Evolutionary conservation across 2,113 vertebrate genomes (phyloP).

Genomic region (Bufo gargarizans): DNA sequence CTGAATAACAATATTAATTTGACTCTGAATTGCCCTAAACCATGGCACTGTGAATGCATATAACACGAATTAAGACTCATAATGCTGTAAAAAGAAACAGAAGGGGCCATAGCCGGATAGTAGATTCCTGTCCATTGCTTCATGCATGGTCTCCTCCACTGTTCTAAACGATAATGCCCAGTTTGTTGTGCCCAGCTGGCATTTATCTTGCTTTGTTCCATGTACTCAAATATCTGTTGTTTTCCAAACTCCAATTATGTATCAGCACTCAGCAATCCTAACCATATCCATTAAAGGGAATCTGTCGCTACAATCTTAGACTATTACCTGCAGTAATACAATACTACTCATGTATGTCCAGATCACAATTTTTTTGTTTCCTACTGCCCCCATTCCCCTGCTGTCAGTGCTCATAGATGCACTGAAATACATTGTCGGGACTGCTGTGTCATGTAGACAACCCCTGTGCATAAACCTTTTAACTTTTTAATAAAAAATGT

Average conservation of each 20-base stretch:
- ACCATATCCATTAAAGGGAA: not conserved
- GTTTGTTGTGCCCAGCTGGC: not conserved
- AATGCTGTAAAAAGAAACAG: not conserved
- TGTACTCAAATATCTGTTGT: not conserved
- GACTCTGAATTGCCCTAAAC: conserved; percentile 25
- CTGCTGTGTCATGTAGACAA: too few relatives aligned
- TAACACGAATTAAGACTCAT: not conserved
- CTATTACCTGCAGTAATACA: too few relatives aligned
- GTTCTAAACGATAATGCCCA: not conserved
- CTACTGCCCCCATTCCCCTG: too few relatives aligned
- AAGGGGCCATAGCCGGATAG: not conserved
- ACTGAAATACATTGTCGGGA: too few relatives aligned
- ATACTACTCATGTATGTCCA: too few relatives aligned
- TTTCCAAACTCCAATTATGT: not conserved
- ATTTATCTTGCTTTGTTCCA: not conserved
- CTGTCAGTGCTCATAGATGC: too few relatives aligned
- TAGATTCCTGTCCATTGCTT: not conserved
- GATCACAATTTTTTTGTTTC: too few relatives aligned
- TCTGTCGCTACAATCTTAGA: too few relatives aligned
- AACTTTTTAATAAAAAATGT: too few relatives aligned
- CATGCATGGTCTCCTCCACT: conserved; percentile 29
- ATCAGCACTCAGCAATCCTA: not conserved
- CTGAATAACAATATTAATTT: conserved; percentile 24
- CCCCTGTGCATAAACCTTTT: too few relatives aligned
- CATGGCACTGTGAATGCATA: not conserved